These are phyloP conservation scores for Fratercula arctica DNA, from an alignment of 2,797 vertebrate species.

Conservation along the genomic window DNA sequence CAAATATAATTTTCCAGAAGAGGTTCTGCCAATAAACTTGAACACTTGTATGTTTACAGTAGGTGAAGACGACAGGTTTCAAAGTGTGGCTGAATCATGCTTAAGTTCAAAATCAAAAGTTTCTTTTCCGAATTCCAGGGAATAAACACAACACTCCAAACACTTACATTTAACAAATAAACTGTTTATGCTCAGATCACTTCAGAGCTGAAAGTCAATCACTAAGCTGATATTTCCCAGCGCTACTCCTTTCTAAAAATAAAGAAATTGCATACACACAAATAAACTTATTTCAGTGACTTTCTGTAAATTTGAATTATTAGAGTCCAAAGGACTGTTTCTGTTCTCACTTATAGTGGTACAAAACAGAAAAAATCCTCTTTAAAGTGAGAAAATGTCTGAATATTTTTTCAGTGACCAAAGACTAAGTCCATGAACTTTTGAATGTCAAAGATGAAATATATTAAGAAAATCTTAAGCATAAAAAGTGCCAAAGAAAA, in stretches of 20 bases:
- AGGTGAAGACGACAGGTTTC: neutral
- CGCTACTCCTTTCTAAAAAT: neutral
- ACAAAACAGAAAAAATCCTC: neutral
- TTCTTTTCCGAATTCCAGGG: neutral
- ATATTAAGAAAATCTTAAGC: neutral
- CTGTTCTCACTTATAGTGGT: neutral
- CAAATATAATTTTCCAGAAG: neutral
- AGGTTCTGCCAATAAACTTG: neutral
- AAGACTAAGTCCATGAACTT: neutral
- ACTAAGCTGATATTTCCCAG: neutral
- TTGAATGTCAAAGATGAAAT: neutral
- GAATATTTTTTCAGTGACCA: neutral
- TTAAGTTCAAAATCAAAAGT: neutral
- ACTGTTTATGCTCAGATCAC: neutral
- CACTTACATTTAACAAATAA: neutral
- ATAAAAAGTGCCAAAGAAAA: neutral
- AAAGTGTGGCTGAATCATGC: neutral
- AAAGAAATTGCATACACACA: neutral
- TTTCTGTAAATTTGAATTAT: neutral
- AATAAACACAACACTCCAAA: neutral
- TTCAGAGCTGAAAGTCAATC: neutral
- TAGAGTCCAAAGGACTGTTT: neutral
- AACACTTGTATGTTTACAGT: neutral
- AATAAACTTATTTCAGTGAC: neutral
- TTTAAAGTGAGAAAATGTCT: neutral